Conservation (phyloP, 2,888 invertebrate genomes). For the Morpho helenor region DNA sequence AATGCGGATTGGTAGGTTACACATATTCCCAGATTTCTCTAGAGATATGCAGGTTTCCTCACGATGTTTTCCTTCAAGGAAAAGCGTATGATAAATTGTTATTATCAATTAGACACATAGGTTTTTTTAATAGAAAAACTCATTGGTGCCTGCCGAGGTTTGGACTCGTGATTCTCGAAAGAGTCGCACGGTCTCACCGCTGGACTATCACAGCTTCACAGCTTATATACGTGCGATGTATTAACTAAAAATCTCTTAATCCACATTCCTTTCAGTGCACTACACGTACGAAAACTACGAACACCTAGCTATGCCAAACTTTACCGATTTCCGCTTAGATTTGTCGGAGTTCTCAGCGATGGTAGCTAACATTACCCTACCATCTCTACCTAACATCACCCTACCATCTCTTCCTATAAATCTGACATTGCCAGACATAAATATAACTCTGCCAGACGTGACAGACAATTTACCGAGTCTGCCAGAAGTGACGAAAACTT, state of each 20-base stretch:
- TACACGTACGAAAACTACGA: constrained; percentile 73
- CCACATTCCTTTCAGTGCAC: constrained; percentile 65
- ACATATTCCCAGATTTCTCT: too few relatives aligned
- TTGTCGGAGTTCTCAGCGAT: constrained; percentile 54
- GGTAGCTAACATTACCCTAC: constrained; percentile 41
- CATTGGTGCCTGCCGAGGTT: too few relatives aligned
- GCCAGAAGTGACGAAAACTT: constrained; percentile 52
- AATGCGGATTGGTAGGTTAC: too few relatives aligned
- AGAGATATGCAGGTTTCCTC: too few relatives aligned
- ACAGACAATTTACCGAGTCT: constrained; percentile 40
- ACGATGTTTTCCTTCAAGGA: too few relatives aligned
- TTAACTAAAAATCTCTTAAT: constrained; percentile 13
- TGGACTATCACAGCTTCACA: too few relatives aligned
- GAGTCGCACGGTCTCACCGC: too few relatives aligned
- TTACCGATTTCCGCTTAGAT: constrained; percentile 66
- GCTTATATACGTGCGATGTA: too few relatives aligned
- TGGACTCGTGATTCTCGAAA: too few relatives aligned
- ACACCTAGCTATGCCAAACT: constrained; percentile 61
- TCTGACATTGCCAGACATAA: constrained; percentile 33
- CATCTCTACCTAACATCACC: constrained; percentile 43
- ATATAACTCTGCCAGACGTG: constrained; percentile 42
- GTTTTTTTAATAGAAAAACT: too few relatives aligned
- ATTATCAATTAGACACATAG: too few relatives aligned
- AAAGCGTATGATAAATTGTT: too few relatives aligned
- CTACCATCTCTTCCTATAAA: constrained; percentile 46